phyloP scores from a whole-genome alignment of 2,888 invertebrate species.

The Idaea dimidiata region DNA sequence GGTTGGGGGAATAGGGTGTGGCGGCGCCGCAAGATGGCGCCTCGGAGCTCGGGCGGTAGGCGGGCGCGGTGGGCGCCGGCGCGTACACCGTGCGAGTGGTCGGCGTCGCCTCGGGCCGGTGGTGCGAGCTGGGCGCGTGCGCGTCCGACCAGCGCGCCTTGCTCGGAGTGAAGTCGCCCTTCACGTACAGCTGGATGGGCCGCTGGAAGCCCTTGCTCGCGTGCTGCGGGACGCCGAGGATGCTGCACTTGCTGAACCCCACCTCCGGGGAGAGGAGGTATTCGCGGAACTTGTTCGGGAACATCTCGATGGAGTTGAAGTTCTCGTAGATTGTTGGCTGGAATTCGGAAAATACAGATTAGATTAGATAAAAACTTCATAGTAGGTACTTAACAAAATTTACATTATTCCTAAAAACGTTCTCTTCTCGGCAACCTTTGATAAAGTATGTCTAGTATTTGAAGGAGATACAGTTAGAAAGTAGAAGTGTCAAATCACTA shows the following conservation, averaged over 20 bases:
- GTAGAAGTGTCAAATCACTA: no score
- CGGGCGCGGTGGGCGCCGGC: conserved; percentile 72
- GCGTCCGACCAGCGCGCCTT: conserved; percentile 84
- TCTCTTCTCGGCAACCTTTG: no score
- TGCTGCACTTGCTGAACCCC: conserved; percentile 94
- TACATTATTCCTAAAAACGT: no score
- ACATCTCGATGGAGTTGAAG: conserved; percentile 91
- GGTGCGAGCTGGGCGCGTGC: conserved; percentile 83
- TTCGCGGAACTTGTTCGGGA: conserved; percentile 95
- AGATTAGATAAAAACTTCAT: no score
- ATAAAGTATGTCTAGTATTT: no score
- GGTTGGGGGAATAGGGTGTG: conserved; percentile 74
- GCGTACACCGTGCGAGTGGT: conserved; percentile 67
- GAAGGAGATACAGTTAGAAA: no score
- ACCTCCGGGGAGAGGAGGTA: conserved; percentile 94
- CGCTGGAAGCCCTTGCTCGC: conserved; percentile 93
- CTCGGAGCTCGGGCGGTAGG: conserved; percentile 74
- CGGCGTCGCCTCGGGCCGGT: conserved; percentile 79
- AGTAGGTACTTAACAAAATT: no score
- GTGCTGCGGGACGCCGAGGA: conserved; percentile 90
- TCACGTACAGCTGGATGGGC: conserved; percentile 86
- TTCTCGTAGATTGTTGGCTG: conserved; percentile 93
- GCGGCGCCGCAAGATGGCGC: conserved; percentile 77
- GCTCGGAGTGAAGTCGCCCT: conserved; percentile 83
- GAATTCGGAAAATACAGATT: no score